Percentiles rank a stretch among this genome's conserved stretches.
Evolutionary conservation across 2,888 invertebrate genomes (phyloP).

Genomic region (Mesochorus sp.): DNA sequence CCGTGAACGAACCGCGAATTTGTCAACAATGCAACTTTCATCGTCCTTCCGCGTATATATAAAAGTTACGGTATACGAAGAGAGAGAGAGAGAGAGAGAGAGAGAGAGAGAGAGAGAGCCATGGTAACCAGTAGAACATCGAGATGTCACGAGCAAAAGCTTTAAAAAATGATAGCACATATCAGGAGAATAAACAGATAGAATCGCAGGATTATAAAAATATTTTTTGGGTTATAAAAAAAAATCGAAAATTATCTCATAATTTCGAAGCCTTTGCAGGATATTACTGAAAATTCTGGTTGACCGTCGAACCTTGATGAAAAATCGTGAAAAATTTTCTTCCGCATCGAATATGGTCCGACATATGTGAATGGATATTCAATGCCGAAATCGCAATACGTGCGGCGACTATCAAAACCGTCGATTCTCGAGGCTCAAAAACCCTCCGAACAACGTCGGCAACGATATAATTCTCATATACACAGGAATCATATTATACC

Average conservation of each 20-base stretch:
- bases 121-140: background rate
- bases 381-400: background rate
- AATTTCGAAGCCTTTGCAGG: too few species aligned
- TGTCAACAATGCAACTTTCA: constrained; percentile 27
- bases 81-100: background rate
- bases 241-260: too few species aligned
- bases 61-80: background rate
- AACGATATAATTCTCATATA: constrained; percentile 59
- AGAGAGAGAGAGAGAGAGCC: background rate
- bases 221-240: too few species aligned
- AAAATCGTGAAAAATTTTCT: constrained; percentile 7
- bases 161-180: constrained; percentile 23
- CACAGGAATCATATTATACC: constrained; percentile 69
- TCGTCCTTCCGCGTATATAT: background rate
- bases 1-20: constrained; percentile 50
- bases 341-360: background rate
- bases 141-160: background rate
- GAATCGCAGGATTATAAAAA: too few species aligned
- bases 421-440: constrained; percentile 49
- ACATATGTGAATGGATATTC: background rate
- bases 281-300: background rate
- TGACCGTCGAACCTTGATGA: constrained; percentile 13
- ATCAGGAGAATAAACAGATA: constrained; percentile 26
- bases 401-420: constrained; percentile 17
- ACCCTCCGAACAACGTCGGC: constrained; percentile 5